Conservation (phyloP, 2,113 vertebrate species). For the Indicator indicator region DNA sequence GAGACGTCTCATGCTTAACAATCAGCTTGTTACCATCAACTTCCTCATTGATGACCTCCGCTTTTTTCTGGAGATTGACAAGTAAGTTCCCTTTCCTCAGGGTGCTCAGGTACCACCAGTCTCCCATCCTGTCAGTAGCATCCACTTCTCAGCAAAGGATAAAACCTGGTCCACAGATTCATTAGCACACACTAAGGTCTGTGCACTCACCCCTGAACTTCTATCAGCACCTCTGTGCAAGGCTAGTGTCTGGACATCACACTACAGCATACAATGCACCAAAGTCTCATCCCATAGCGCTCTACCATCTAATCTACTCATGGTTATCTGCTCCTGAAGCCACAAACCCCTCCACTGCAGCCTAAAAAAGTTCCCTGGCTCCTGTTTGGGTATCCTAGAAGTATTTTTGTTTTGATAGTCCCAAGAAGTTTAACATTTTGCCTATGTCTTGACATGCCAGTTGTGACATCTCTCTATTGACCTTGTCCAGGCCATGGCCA, state of each 20-base stretch:
- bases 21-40: slow-evolving; percentile 54
- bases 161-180: not conserved
- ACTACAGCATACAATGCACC: not conserved
- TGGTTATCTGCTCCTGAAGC: not conserved
- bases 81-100: slow-evolving; percentile 30
- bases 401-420: not conserved
- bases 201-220: not conserved
- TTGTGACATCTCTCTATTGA: not conserved
- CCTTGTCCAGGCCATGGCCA: not conserved
- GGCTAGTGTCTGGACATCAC: not conserved
- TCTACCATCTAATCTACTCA: not conserved
- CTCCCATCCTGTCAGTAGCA: not conserved
- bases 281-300: not conserved
- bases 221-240: not conserved
- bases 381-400: not conserved
- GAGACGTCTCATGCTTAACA: slow-evolving; percentile 48
- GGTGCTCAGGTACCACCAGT: not conserved
- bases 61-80: slow-evolving; percentile 77
- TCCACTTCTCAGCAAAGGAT: not conserved
- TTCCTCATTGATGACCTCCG: slow-evolving; percentile 66
- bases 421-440: not conserved
- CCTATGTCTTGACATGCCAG: not conserved
- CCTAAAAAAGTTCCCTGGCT: not conserved
- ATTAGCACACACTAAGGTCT: not conserved
- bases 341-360: not conserved